These are phyloP conservation scores for Noctua janthina DNA, from an alignment of 2,888 invertebrate species.

Conservation along the genomic window DNA sequence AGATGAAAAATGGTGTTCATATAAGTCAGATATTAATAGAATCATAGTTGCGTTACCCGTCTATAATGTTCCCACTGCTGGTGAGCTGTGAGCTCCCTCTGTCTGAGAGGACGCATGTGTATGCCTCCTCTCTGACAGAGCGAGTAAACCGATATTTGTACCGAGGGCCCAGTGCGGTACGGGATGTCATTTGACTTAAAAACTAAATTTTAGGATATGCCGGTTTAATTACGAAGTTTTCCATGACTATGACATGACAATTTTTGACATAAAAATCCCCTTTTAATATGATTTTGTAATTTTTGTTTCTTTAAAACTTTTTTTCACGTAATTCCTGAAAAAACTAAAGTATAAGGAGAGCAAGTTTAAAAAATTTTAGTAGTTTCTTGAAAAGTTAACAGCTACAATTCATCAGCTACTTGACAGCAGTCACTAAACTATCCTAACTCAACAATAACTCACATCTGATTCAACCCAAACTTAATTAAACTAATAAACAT, in stretches of 20 bases:
- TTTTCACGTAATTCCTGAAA: background rate
- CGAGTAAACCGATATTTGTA: background rate
- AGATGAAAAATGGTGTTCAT: background rate
- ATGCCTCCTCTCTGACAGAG: background rate
- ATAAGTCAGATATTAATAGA: background rate
- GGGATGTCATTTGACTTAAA: background rate
- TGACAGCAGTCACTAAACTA: background rate
- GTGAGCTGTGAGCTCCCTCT: background rate
- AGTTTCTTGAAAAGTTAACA: background rate
- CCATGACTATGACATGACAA: background rate
- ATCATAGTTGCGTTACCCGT: background rate
- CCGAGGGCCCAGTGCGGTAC: background rate
- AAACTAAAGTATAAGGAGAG: background rate
- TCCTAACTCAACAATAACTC: slow-evolving; percentile 3
- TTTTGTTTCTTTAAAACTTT: background rate
- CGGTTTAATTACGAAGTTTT: background rate
- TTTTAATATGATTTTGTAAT: background rate
- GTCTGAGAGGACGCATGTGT: background rate
- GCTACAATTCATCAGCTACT: background rate
- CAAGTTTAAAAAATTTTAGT: background rate
- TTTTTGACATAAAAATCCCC: background rate
- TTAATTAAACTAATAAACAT: slow-evolving; percentile 50
- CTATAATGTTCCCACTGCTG: background rate
- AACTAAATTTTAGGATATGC: background rate
- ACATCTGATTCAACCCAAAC: slow-evolving; percentile 15